Evolutionary conservation across 2,113 vertebrate species (phyloP).

Genomic region (Catharus minimus): DNA sequence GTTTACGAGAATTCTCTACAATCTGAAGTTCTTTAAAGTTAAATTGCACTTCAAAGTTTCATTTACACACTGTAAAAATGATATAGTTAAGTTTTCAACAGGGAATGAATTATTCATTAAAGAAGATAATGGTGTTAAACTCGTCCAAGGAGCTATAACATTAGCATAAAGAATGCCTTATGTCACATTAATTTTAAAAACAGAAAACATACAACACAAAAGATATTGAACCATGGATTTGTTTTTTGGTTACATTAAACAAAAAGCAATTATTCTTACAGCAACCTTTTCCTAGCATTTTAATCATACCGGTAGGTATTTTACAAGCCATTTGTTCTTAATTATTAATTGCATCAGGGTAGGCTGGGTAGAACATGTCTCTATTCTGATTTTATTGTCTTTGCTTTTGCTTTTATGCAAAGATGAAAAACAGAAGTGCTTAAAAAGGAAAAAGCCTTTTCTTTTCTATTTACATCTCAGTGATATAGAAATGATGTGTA

Average conservation of each 20-base stretch:
- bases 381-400: constrained; percentile 14
- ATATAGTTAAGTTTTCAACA: constrained; percentile 78
- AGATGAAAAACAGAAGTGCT: not conserved
- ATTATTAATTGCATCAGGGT: constrained; percentile 57
- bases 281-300: constrained; percentile 61
- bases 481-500: not conserved
- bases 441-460: not conserved
- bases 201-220: constrained; percentile 72
- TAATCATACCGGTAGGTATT: constrained; percentile 30
- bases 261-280: constrained; percentile 69
- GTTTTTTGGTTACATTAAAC: constrained; percentile 65
- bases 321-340: constrained; percentile 61
- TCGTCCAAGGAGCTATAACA: constrained; percentile 75
- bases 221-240: constrained; percentile 44
- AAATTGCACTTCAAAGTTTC: constrained; percentile 80
- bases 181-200: constrained; percentile 78
- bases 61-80: constrained; percentile 79
- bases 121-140: constrained; percentile 76
- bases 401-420: constrained; percentile 30
- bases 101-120: constrained; percentile 82
- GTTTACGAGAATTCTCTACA: constrained; percentile 67
- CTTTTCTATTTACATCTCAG: not conserved
- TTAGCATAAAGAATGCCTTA: constrained; percentile 78
- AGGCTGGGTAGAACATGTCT: constrained; percentile 17
- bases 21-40: constrained; percentile 75